Percentiles rank a stretch among this genome's conserved stretches.
phyloP scores from a whole-genome alignment of 2,113 vertebrate genomes.

The Pterophyllum scalare region DNA sequence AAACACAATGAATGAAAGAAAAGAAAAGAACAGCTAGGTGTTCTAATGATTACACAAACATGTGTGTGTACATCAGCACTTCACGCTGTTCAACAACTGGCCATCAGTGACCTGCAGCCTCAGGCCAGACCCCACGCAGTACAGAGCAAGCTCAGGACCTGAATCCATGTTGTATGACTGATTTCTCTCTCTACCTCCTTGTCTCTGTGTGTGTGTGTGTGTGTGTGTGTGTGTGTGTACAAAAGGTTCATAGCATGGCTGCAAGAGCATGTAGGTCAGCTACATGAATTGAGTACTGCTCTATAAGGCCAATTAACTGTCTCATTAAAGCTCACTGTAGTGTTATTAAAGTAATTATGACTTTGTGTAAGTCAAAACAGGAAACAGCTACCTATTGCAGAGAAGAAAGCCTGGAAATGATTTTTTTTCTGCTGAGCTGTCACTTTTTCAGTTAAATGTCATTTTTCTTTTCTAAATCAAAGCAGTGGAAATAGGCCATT shows the following conservation, averaged over 20 bases:
- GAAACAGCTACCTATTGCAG: background rate
- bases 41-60: background rate
- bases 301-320: background rate
- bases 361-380: background rate
- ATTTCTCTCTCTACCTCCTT: background rate
- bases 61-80: slow-evolving; percentile 31
- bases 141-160: background rate
- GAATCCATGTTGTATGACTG: background rate
- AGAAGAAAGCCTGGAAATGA: background rate
- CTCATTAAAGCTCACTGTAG: background rate
- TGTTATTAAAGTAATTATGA: background rate
- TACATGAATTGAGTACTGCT: background rate
- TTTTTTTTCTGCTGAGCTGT: background rate
- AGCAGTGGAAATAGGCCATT: slow-evolving; percentile 65
- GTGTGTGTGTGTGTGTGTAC: background rate
- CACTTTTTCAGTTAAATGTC: slow-evolving; percentile 37
- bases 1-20: background rate
- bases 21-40: slow-evolving; percentile 18
- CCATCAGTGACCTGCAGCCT: slow-evolving; percentile 71
- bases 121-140: slow-evolving; percentile 27
- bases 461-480: slow-evolving; percentile 35
- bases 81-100: slow-evolving; percentile 38
- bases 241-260: background rate
- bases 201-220: slow-evolving; percentile 2
- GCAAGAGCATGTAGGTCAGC: slow-evolving; percentile 33